Conservation (phyloP, 2,888 invertebrate species). For the Zaprionus bogoriensis region DNA sequence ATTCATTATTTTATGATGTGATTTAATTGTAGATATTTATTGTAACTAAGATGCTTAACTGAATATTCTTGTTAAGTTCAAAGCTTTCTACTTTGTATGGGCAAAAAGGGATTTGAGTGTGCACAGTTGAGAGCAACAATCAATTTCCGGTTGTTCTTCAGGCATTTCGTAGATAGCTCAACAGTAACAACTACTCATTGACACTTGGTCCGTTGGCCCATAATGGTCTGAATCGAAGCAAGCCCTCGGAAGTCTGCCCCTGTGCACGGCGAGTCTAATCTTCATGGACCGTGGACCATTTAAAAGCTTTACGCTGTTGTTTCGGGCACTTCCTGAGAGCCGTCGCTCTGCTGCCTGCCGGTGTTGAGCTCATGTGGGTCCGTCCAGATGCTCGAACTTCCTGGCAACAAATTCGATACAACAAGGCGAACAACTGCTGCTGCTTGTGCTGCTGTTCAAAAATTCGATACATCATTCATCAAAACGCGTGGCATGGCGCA, state of each 20-base stretch:
- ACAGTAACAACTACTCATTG: not conserved
- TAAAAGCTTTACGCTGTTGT: constrained; percentile 72
- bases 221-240: not conserved
- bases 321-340: constrained; percentile 50
- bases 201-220: not conserved
- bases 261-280: constrained; percentile 31
- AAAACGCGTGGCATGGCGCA: constrained; percentile 54
- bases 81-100: too few relatives aligned
- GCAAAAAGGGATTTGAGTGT: not conserved
- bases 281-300: constrained; percentile 39
- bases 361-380: constrained; percentile 27
- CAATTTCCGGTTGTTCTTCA: not conserved
- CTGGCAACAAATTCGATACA: constrained; percentile 48
- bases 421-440: constrained; percentile 31
- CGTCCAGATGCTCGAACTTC: constrained; percentile 45
- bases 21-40: too few relatives aligned
- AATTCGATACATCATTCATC: constrained; percentile 75
- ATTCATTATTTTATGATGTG: too few relatives aligned
- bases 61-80: not conserved
- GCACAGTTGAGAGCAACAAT: not conserved
- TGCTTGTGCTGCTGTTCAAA: constrained; percentile 48
- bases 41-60: not conserved
- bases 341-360: too few relatives aligned
- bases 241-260: constrained; percentile 6
- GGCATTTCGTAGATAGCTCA: not conserved